These are phyloP conservation scores for Paguma larvata DNA, from an alignment of 2,797 vertebrate genomes.

Conservation along the genomic window DNA sequence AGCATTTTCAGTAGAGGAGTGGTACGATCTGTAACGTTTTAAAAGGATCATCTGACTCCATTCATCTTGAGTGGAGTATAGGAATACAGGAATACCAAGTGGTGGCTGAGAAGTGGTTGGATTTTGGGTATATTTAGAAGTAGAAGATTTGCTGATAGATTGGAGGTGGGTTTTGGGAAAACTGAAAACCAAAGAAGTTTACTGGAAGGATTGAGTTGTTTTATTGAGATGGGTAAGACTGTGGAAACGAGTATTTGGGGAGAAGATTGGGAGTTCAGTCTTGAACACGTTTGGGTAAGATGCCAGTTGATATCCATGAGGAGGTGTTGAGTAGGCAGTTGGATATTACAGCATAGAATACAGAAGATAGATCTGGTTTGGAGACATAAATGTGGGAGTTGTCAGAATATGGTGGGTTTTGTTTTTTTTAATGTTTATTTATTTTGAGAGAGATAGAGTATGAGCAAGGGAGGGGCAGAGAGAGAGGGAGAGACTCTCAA, in stretches of 20 bases:
- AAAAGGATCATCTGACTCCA: not conserved
- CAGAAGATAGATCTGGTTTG: not conserved
- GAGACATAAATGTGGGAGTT: not conserved
- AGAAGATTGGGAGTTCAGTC: not conserved
- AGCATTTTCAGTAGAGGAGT: not conserved
- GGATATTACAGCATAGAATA: not conserved
- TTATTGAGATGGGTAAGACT: not conserved
- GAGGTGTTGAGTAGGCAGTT: not conserved
- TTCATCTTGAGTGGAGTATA: not conserved
- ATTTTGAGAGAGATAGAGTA: no score
- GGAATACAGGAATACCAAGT: not conserved
- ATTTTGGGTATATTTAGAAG: not conserved
- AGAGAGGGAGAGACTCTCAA: no score
- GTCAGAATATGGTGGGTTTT: not conserved
- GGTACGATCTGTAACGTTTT: not conserved
- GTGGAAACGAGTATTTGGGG: not conserved
- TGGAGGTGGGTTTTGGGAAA: not conserved
- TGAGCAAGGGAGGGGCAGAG: no score
- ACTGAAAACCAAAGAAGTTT: not conserved
- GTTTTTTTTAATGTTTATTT: not conserved
- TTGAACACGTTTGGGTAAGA: not conserved
- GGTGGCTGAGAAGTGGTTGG: not conserved
- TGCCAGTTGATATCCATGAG: not conserved
- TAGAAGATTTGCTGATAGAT: not conserved
- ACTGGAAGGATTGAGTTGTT: not conserved